Base-by-base conservation (phyloP, 2,797 vertebrate species). In the Nyctalus aviator region DNA sequence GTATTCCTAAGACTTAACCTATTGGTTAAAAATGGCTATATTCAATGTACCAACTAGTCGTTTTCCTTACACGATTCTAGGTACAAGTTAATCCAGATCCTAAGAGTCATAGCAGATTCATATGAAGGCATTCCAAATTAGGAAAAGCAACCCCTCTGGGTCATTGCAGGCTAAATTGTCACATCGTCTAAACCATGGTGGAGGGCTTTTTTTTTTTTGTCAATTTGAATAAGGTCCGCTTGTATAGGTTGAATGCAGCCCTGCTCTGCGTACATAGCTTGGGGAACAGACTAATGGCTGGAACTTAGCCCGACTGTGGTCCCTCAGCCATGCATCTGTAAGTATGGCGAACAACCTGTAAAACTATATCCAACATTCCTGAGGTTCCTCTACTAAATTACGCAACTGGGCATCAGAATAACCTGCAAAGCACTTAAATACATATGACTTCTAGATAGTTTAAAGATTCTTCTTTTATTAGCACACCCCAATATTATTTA, bases 11-110 rank as follows among this genome's bases (percentile, higher is more conserved):
- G 44, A 93, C 46, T 82, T 76, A 82, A 71, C 25, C 15, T n/a
- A 64, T 73, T 85, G 78, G 15, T 91, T 90, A 84, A 91, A 72
- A 91, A 44, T 62, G 13, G 30, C 79, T 87, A 35, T 72, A 69
- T 30, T 79, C 32, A 17, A 10, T 46, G 18, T 66, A 18, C 71
- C 66, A 68, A 27, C 35, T 37, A 53, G 17, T 18, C 8, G 4
- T 25, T 90, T 76, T 64, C 50, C n/a, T 78, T 88, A 20, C n/a
- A 46, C 46, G n/a, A 83, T 75, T 82, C 37, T 71, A 91, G 15
- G 11, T 85, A 78, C 3, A 91, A 66, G 23, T 66, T 48, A 21
- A 55, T 77, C 66, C 32, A 44, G 17, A 23, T 82, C 32, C 25
- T 79, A 69, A 64, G 5, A 59, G 50, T 14, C 41, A 8, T 14